Evolutionary conservation across 2,797 vertebrate species (phyloP).

Genomic region (Taeniopygia guttata): DNA sequence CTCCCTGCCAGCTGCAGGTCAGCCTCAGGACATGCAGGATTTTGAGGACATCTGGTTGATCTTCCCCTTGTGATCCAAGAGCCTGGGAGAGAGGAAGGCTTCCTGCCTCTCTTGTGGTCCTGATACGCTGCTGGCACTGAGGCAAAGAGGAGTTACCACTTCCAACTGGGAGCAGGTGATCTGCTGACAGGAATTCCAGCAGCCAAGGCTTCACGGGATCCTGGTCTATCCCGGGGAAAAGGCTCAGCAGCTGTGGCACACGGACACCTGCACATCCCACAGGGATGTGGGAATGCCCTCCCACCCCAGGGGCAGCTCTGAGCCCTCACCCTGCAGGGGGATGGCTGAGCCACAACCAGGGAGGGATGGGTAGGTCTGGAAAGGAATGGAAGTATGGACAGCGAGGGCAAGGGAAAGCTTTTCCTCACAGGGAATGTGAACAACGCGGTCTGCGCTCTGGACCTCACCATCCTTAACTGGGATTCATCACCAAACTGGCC

Average conservation of each 20-base stretch:
- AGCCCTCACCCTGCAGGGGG: not conserved
- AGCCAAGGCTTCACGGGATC: not conserved
- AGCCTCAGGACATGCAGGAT: not conserved
- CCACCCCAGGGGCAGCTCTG: not conserved
- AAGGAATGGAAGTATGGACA: fast-evolving
- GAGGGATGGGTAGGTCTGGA: not conserved
- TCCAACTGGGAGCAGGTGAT: conserved; percentile 5
- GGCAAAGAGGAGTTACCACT: not conserved
- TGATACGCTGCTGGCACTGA: not conserved
- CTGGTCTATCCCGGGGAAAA: not conserved
- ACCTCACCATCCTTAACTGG: not conserved
- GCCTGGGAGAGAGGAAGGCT: not conserved
- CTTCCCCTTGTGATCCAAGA: not conserved
- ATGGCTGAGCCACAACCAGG: fast-evolving
- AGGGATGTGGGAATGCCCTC: not conserved
- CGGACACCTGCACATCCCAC: fast-evolving
- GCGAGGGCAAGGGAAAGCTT: not conserved
- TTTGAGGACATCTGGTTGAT: not conserved
- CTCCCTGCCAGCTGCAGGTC: not conserved
- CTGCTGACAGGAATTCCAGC: not conserved
- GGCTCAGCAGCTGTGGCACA: fast-evolving
- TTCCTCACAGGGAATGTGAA: not conserved
- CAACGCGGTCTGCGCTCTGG: not conserved
- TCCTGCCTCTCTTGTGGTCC: not conserved
- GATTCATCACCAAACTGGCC: not conserved